Base-by-base conservation (phyloP, 2,888 invertebrate species). In the Allygus modestus region DNA sequence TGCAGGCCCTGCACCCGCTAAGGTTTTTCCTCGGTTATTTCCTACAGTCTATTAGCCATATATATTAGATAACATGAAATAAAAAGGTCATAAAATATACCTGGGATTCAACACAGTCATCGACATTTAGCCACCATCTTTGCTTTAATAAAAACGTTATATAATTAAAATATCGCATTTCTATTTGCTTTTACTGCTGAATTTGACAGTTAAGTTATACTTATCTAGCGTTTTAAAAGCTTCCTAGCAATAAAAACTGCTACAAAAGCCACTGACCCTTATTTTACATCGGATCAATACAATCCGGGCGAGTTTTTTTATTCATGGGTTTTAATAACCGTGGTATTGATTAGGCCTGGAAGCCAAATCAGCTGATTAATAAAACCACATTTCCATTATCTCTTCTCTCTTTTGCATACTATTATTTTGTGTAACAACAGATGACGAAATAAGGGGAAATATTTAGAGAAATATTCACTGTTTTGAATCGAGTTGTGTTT, bases 21-120 rank as follows among this genome's bases (percentile, higher is more conserved):
- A 65, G 82, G 77, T 61, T 82, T 85, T 85, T 84, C 79, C 85
- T 71, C 51, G 37, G 33, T 15, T 28, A 37, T 20, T 82, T 61
- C 81, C 61, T 81, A 33, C 26, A 9, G 71, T 15, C 71, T 9
- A 37, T 37, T 37, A 46, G 46, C 7, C 46, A 46, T 46, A 1
- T 7, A 9, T 46, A 46, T 37, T 7, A 7, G 1, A 46, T 17
- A 1, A 17, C 11, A 7, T 17, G 2, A 4, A 17, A 46, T 17
- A 7, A 46, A 58, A n/a, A 58, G 23, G 4, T 23, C 58, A 4
- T 12, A 58, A 58, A 58, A 23, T 58, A 58, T 20, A 23, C 58
- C 17, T 23, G 12, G 0, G 4, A 58, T 58, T 7, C 20, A 20
- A 58, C 4, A 2, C 2, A 9, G 20, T 1, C 23, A 9, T 58